Conservation (phyloP, 1,140 invertebrate genomes). For the Bombus superbus region DNA sequence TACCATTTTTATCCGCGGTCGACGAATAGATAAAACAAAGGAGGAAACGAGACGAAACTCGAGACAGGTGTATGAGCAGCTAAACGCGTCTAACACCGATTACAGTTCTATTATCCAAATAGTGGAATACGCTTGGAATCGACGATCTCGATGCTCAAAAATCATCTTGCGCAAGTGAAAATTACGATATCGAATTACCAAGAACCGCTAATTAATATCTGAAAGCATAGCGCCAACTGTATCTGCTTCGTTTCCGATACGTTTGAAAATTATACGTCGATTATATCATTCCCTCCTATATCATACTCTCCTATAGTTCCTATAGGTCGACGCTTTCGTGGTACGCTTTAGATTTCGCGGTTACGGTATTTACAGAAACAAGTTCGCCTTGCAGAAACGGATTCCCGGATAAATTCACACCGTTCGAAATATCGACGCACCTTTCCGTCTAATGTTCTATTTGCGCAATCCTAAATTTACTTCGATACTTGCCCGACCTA, state of each 20-base stretch:
- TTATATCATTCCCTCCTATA: background rate
- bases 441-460: no score
- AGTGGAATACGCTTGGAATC: background rate
- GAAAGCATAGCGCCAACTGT: background rate
- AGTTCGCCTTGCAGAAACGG: slow-evolving; percentile 17
- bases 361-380: slow-evolving; percentile 36
- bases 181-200: background rate
- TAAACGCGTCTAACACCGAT: no score
- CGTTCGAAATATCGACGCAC: background rate
- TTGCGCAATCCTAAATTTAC: no score
- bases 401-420: slow-evolving; percentile 23
- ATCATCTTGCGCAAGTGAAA: background rate
- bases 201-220: background rate
- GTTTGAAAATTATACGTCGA: background rate
- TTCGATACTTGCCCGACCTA: no score
- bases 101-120: background rate
- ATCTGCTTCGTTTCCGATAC: background rate
- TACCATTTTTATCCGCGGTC: no score
- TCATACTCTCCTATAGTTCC: no score
- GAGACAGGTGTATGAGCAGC: no score
- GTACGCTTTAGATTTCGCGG: background rate
- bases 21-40: no score
- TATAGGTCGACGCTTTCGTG: no score
- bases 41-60: no score
- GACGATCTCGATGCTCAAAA: background rate